Base-by-base conservation (phyloP, 2,797 vertebrate species). In the Acrossocheilus wenchowensis region DNA sequence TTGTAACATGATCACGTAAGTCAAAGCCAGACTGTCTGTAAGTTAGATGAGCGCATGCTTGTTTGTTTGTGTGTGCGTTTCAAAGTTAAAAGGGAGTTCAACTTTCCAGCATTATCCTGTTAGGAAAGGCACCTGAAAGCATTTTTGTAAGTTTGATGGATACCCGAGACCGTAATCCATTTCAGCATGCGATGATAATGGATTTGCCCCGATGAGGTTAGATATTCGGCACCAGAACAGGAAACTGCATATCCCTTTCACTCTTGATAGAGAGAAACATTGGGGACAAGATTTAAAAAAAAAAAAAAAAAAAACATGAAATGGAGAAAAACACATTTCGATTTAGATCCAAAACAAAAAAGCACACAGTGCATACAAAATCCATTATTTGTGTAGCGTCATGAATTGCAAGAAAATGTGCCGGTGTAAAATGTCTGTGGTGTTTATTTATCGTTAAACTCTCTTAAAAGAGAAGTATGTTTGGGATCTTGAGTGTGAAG, bases 231-330 rank as follows among this genome's bases (percentile, higher is more conserved):
- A 83, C 86, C 80, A 83, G 60, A 83, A 86, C 69, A 64, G 19
- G 87, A 87, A 89, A 85, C 82, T 66, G 73, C 81, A 87, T 85
- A 89, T 90, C 62, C 52, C 64, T 78, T 86, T 87, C 78, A 72
- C 82, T 78, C 78, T 75, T 89, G 84, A 90, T 57, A 52, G 73
- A 77, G 75, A 78, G 60, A 83, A 68, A 80, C 66, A 68, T 89
- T 81, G 77, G 62, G 73, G 45, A 26, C 23, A 34, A 84, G 15
- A 54, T 57, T 2, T 7, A 72, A 41, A 72, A 60, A 74, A 62
- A 64, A 21, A 45, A 26, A 26, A 26, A 26, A 26, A 26, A 26
- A 26, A 26, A 26, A 30, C 57, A 34, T 57, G 36, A 52, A 11
- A 45, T 41, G 4, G 45, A 66, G 11, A 45, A 52, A 39, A 30